Percentiles rank a stretch among this genome's conserved stretches.
Conservation (phyloP, 1,140 invertebrate genomes). For the Ceratina japonica region DNA sequence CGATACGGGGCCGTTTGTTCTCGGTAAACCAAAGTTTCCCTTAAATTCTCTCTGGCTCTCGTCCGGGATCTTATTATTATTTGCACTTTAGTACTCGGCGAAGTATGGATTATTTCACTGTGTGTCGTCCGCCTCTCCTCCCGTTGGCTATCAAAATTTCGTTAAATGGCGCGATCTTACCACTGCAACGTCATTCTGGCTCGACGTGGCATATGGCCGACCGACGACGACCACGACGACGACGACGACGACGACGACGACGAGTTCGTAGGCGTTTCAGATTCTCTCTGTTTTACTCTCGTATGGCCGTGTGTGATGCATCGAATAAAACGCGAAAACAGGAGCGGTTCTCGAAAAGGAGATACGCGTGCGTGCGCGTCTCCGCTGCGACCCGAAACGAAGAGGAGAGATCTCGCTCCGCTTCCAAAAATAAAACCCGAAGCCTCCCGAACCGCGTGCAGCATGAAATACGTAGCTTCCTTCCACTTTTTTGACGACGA, state of each 20-base stretch:
- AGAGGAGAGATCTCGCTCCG: background rate
- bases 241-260: constrained; percentile 20
- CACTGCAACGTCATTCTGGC: constrained; percentile 56
- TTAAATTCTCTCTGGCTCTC: constrained; percentile 1
- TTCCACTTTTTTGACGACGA: constrained; percentile 42
- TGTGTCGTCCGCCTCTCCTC: constrained; percentile 24
- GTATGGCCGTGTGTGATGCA: constrained; percentile 2
- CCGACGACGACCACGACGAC: constrained; percentile 17
- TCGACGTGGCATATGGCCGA: constrained; percentile 61
- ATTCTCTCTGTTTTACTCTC: constrained; percentile 30
- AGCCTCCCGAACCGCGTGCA: background rate
- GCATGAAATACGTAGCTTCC: constrained; percentile 26
- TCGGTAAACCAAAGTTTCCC: constrained; percentile 10
- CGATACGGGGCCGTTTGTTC: no score
- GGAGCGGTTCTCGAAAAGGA: constrained; percentile 15
- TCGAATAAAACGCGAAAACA: background rate
- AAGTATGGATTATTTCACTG: constrained; percentile 44
- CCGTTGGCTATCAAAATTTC: constrained; percentile 45
- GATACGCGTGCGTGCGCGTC: background rate
- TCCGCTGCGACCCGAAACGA: background rate
- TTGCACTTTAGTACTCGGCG: constrained; percentile 36
- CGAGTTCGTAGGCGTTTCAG: constrained; percentile 34
- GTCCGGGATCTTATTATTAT: constrained; percentile 18
- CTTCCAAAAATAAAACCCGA: constrained; percentile 3
- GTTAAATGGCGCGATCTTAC: constrained; percentile 56